Base-by-base conservation (phyloP, 37 sponge, comb jelly and placozoan genomes). In the Cladorhizidae sp. region DNA sequence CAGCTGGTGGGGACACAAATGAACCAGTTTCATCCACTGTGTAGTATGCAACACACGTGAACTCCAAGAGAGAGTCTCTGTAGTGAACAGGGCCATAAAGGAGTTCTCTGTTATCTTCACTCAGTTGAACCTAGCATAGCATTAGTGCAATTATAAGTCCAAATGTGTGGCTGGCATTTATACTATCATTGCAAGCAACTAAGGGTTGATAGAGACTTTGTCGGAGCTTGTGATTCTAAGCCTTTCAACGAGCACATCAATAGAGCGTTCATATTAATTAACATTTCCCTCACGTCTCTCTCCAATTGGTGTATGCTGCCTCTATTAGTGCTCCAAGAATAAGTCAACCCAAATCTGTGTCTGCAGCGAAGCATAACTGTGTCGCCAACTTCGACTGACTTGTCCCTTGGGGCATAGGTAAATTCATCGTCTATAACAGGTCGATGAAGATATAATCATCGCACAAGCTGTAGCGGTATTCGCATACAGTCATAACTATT, bases 301-400 rank as follows among this genome's bases (percentile, higher is more conserved):
- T n/a, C n/a, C n/a, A 35, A 22, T 23, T 40, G 28, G 25, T 29
- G 63, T 9, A 77, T 63, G 28, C 20, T 18, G 26, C 64, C 29
- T 63, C 65, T 23, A 29, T 40, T 77, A 17, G 64, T 35, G 5
- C 32, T 64, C 78, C 78, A 77, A n/a, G 65, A 23, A 49, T 77
- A 77, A 15, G 78, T 31, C 78, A 29, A 6, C 22, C 78, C 78
- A 45, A 77, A 77, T 23, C 78, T 36, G 50, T 77, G 78, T 22
- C 28, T 40, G n/a, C 78, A 77, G 29, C 31, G 0, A 28, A 64
- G 29, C 0, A 65, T 64, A 35, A 41, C 11, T 17, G 40, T 31
- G 15, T 22, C 78, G 28, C 65, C 65, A 37, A 14, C 64, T 37
- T 25, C 31, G 33, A 64, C 64, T 43, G 64, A 25, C 20, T 26